phyloP scores from a whole-genome alignment of 2,113 vertebrate genomes.

The Collichthys lucidus region DNA sequence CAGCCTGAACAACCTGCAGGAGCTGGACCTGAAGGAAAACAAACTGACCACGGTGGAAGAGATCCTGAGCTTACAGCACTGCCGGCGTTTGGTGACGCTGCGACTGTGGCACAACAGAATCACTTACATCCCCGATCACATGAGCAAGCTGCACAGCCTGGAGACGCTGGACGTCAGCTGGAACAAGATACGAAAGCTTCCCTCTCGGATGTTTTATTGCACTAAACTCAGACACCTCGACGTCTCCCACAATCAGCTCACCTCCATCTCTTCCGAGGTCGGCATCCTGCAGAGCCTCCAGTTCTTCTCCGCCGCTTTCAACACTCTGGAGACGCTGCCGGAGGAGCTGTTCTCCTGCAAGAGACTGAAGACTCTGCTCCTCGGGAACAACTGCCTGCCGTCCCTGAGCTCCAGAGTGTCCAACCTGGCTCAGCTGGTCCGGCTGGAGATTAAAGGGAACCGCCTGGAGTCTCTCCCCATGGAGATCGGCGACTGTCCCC shows the following conservation, averaged over 20 bases:
- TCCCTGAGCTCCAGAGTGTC: constrained; percentile 84
- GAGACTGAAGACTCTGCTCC: constrained; percentile 84
- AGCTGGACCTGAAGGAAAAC: constrained; percentile 90
- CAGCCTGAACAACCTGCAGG: constrained; percentile 87
- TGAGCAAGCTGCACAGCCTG: constrained; percentile 86
- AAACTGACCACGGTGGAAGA: constrained; percentile 90
- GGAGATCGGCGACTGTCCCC: constrained; percentile 84
- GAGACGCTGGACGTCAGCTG: constrained; percentile 89
- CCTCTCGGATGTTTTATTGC: constrained; percentile 87
- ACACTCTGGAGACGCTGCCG: constrained; percentile 87
- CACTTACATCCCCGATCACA: constrained; percentile 88
- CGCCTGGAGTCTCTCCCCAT: constrained; percentile 84
- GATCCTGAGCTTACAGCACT: constrained; percentile 92
- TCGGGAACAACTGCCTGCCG: constrained; percentile 86
- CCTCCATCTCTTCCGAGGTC: constrained; percentile 85
- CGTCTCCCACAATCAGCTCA: constrained; percentile 89
- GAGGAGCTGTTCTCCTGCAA: constrained; percentile 91
- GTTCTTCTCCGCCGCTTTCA: constrained; percentile 86
- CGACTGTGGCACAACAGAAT: constrained; percentile 92
- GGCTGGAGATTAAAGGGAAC: constrained; percentile 90
- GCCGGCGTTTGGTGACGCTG: constrained; percentile 85
- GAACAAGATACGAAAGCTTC: constrained; percentile 88
- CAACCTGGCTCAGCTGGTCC: constrained; percentile 81
- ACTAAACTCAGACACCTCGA: constrained; percentile 88
- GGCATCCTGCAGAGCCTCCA: constrained; percentile 87